Evolutionary conservation across 2,797 vertebrate species (phyloP).

Genomic region (Lagorchestes hirsutus): DNA sequence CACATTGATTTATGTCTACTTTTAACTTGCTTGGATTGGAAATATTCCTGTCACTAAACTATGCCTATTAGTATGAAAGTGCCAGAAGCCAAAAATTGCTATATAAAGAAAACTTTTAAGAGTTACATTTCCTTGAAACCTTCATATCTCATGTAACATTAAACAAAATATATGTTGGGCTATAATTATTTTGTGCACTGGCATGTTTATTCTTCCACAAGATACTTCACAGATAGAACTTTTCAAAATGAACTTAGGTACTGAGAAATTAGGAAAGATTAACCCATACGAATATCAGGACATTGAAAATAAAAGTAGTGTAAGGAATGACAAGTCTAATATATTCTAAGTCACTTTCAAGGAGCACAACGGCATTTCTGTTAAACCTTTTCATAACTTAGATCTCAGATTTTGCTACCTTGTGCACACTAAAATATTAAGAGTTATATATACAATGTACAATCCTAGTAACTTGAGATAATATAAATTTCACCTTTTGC

Average conservation of each 20-base stretch:
- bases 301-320: slow-evolving; percentile 39
- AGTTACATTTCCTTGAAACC: slow-evolving; percentile 12
- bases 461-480: neutral
- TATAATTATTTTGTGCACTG: slow-evolving; percentile 53
- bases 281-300: neutral
- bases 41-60: slow-evolving; percentile 58
- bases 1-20: slow-evolving; percentile 14
- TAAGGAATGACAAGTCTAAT: neutral
- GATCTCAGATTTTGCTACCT: neutral
- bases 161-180: slow-evolving; percentile 60
- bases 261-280: slow-evolving; percentile 11
- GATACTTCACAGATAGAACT: slow-evolving; percentile 3
- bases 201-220: slow-evolving; percentile 14
- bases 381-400: slow-evolving; percentile 31
- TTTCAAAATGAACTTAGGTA: slow-evolving; percentile 43
- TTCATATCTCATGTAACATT: slow-evolving; percentile 50
- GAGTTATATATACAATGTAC: neutral
- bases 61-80: slow-evolving; percentile 38
- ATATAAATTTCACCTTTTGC: slow-evolving; percentile 4
- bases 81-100: slow-evolving; percentile 28
- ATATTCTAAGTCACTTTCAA: neutral
- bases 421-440: slow-evolving; percentile 10
- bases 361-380: slow-evolving; percentile 13
- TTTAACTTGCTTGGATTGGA: slow-evolving; percentile 51
- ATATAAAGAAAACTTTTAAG: slow-evolving; percentile 28